Percentiles rank a stretch among this genome's conserved stretches.
These are phyloP conservation scores for Dasypogon diadema DNA, from an alignment of 2,888 invertebrate species.

Conservation along the genomic window DNA sequence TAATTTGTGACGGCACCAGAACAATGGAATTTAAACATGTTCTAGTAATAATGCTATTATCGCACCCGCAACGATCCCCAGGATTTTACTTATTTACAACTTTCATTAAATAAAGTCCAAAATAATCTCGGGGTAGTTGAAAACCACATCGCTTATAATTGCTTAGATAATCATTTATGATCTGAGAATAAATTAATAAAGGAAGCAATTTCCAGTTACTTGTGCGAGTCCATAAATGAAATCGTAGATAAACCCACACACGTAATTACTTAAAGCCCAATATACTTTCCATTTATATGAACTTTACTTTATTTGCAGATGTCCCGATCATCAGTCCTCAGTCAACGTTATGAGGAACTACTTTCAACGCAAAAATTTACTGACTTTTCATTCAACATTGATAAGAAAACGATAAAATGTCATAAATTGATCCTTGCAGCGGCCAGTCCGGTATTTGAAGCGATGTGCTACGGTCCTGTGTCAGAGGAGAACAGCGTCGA, in stretches of 20 bases:
- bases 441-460: constrained; percentile 89
- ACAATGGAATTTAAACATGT: background rate
- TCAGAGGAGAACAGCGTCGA: constrained; percentile 75
- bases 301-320: constrained; percentile 55
- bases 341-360: constrained; percentile 64
- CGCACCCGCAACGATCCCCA: background rate
- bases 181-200: too few species aligned
- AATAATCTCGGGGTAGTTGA: too few species aligned
- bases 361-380: constrained; percentile 63
- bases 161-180: background rate
- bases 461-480: constrained; percentile 89
- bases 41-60: background rate
- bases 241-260: too few species aligned
- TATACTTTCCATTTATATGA: too few species aligned
- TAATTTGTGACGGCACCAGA: background rate
- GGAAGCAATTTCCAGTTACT: background rate
- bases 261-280: too few species aligned
- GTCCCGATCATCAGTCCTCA: constrained; percentile 56
- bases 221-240: too few species aligned
- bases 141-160: background rate
- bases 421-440: constrained; percentile 86
- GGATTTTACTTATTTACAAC: background rate
- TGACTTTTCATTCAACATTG: constrained; percentile 66
- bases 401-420: constrained; percentile 72
- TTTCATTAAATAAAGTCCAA: background rate